Percentiles rank a stretch among this genome's conserved stretches.
Conservation (phyloP, 2,113 vertebrate species). For the Xyliphius kryptos region DNA sequence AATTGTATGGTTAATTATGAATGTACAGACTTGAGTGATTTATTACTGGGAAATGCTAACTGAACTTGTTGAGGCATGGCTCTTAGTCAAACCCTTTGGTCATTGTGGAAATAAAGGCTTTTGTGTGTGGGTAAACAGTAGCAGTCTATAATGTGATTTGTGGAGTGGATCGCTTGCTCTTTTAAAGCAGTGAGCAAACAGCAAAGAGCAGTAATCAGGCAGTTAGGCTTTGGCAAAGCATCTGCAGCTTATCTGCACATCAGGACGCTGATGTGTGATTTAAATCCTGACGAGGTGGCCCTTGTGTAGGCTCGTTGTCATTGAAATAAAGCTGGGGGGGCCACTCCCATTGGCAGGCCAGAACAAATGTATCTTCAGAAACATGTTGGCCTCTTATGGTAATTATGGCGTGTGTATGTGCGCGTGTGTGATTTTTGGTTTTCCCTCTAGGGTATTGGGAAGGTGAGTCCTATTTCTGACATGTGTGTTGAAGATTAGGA, state of each 20-base stretch:
- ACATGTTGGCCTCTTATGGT: constrained; percentile 76
- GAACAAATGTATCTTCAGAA: constrained; percentile 77
- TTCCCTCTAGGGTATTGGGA: constrained; percentile 39
- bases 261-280: constrained; percentile 66
- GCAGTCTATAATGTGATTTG: constrained; percentile 37
- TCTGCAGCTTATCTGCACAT: constrained; percentile 66
- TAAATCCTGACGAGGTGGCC: constrained; percentile 63
- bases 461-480: too few species aligned
- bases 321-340: constrained; percentile 69
- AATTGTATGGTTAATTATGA: too few species aligned
- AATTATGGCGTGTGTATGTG: constrained; percentile 53
- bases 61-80: constrained; percentile 3
- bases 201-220: constrained; percentile 47
- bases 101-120: constrained; percentile 23
- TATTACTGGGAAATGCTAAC: background rate
- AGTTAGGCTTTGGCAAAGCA: constrained; percentile 53
- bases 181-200: constrained; percentile 29
- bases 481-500: too few species aligned
- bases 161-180: constrained; percentile 25
- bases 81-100: constrained; percentile 11
- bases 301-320: constrained; percentile 69
- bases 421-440: constrained; percentile 28
- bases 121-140: constrained; percentile 17
- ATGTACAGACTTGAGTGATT: constrained; percentile 19
- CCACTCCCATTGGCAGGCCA: constrained; percentile 50